A percentile compares a stretch with the other conserved stretches of the same genome.
These are phyloP conservation scores for Leucopsar rothschildi DNA, from an alignment of 2,113 vertebrate genomes.

Conservation along the genomic window DNA sequence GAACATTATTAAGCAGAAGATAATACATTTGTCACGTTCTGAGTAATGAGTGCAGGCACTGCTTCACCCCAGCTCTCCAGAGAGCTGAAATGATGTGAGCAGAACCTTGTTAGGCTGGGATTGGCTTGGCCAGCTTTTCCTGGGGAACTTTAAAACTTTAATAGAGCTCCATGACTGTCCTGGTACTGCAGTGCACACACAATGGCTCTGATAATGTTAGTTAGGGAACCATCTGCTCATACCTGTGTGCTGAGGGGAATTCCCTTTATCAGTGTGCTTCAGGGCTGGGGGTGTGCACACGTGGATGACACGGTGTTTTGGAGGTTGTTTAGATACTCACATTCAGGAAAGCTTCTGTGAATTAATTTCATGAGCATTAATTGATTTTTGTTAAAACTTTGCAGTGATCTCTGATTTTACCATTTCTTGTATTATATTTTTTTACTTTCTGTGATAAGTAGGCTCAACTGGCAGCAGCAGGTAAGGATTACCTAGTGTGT, in stretches of 20 bases:
- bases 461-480: neutral
- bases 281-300: neutral
- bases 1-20: constrained; percentile 11
- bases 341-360: neutral
- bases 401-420: neutral
- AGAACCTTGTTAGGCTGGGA: neutral
- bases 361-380: neutral
- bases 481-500: neutral
- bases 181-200: neutral
- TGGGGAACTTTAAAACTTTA: neutral
- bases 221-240: neutral
- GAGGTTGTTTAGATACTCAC: neutral
- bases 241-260: neutral
- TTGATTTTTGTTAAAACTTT: neutral
- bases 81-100: neutral
- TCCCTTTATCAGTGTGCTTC: neutral
- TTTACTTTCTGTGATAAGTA: neutral
- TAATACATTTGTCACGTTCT: neutral
- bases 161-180: neutral
- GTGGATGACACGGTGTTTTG: neutral
- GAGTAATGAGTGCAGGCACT: neutral
- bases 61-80: neutral
- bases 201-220: neutral
- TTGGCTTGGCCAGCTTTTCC: neutral
- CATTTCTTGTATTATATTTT: neutral